A percentile compares a stretch with the other conserved stretches of the same genome.
Conservation (phyloP, 2,797 vertebrate genomes). For the Sciaenops ocellatus region DNA sequence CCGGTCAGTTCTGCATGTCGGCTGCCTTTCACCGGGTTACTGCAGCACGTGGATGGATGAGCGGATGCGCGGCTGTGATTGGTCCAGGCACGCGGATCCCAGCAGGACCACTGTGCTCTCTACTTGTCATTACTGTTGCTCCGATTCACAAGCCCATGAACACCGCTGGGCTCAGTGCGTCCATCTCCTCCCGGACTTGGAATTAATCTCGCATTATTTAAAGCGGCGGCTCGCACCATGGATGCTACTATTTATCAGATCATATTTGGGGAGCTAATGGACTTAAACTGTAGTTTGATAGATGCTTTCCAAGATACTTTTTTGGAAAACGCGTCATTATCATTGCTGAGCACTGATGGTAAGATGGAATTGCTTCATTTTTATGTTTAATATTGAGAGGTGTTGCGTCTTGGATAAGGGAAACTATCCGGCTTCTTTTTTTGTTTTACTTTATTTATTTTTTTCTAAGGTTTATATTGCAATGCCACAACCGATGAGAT, state of each 20-base stretch:
- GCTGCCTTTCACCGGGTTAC: slow-evolving; percentile 23
- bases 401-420: slow-evolving; percentile 5
- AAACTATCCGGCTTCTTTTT: background rate
- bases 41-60: slow-evolving; percentile 35
- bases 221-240: slow-evolving; percentile 71
- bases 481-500: slow-evolving; percentile 96
- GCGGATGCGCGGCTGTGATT: slow-evolving; percentile 55
- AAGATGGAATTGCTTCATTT: slow-evolving; percentile 69
- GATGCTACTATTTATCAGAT: slow-evolving; percentile 86
- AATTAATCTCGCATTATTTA: slow-evolving; percentile 1
- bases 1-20: slow-evolving; percentile 3
- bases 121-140: slow-evolving; percentile 52
- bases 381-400: background rate
- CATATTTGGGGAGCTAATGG: slow-evolving; percentile 90
- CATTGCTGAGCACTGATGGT: slow-evolving; percentile 89
- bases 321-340: slow-evolving; percentile 86
- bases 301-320: slow-evolving; percentile 89
- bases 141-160: slow-evolving; percentile 56
- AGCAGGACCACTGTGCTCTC: slow-evolving; percentile 45
- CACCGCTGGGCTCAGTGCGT: slow-evolving; percentile 52
- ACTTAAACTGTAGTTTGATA: slow-evolving; percentile 93
- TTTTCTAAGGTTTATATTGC: slow-evolving; percentile 88
- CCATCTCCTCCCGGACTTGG: slow-evolving; percentile 42
- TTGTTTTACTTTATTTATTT: background rate
- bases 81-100: slow-evolving; percentile 54